These are phyloP conservation scores for Musca domestica DNA, from an alignment of 1,140 invertebrate species.

Conservation along the genomic window DNA sequence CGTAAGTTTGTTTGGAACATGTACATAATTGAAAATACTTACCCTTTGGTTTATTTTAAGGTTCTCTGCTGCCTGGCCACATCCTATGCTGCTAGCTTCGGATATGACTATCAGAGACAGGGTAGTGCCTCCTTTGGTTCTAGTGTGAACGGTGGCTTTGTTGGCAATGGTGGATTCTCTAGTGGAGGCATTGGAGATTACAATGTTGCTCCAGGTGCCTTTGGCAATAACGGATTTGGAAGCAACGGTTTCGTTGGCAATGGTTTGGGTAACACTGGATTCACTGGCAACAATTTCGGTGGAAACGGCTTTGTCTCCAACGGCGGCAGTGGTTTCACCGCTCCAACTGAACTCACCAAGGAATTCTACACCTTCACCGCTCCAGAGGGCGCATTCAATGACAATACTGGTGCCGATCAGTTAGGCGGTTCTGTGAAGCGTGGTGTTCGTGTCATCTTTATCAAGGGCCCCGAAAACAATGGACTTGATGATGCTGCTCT, in stretches of 20 bases:
- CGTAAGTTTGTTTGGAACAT: slow-evolving; percentile 7
- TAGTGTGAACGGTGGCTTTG: slow-evolving; percentile 33
- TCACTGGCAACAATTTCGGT: background rate
- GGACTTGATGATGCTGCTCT: slow-evolving; percentile 43
- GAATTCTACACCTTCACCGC: slow-evolving; percentile 42
- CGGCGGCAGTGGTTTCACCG: background rate
- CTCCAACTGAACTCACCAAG: slow-evolving; percentile 38
- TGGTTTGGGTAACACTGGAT: background rate
- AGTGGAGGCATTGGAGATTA: too few species aligned
- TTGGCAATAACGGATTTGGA: background rate
- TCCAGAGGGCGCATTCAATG: slow-evolving; percentile 41
- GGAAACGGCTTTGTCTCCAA: background rate
- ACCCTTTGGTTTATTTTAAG: slow-evolving; percentile 23
- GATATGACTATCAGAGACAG: slow-evolving; percentile 44
- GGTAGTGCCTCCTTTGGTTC: slow-evolving; percentile 35
- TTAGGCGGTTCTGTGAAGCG: slow-evolving; percentile 35
- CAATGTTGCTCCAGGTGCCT: background rate
- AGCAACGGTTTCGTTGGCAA: background rate
- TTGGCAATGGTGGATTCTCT: slow-evolving; percentile 38
- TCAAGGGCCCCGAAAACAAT: slow-evolving; percentile 46
- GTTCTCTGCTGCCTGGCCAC: slow-evolving; percentile 43
- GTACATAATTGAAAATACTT: background rate
- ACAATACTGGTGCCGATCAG: slow-evolving; percentile 32
- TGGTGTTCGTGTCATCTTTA: slow-evolving; percentile 42
- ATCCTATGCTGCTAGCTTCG: slow-evolving; percentile 44